Base-by-base conservation (phyloP, 92 coral and sea anemone genomes). In the Pocillopora grandis region DNA sequence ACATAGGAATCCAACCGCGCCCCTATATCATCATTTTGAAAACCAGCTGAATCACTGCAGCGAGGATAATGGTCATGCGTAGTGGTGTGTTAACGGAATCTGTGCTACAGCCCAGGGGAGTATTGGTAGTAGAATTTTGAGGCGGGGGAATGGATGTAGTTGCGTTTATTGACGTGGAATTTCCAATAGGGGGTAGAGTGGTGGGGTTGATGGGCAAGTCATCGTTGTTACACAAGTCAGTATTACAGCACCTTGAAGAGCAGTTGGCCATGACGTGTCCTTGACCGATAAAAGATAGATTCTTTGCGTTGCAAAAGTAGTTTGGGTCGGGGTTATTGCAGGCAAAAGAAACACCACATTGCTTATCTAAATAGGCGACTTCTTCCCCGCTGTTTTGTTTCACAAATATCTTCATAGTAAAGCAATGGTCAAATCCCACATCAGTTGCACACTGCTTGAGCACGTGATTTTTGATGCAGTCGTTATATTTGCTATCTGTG, bases 221-320 rank as follows among this genome's bases (percentile, higher is more conserved):
- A 59, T 76, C 80, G 52, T 60, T 59, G 80, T 76, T 76, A 14
- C 80, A 76, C 66, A 76, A 14, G 15, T 76, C 66, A 2, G 55
- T 58, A 1, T n/a, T 33, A 9, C 67, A 59, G 11, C 80, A 76
- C 80, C 55, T 56, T 35, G 27, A 59, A 33, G 80, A 58, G 20
- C 67, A 76, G 67, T 76, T 76, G 57, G 21, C 35, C 66, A 76
- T 21, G 21, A 31, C 52, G 0, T 76, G 55, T 12, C 80, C 80
- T 59, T 31, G 27, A 20, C 9, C 7, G 2, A 14, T 15, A 8
- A 31, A 15, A 31, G 48, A 27, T 31, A 16, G 10, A 66, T 76
- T 76, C 66, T 59, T 31, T 16, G 19, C 4, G 3, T 35, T 76
- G 52, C 67, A 76, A 2, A 60, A 18, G 14, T 21, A 17, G 10